Base-by-base conservation (phyloP, 2,888 invertebrate genomes). In the Pristionchus mayeri region DNA sequence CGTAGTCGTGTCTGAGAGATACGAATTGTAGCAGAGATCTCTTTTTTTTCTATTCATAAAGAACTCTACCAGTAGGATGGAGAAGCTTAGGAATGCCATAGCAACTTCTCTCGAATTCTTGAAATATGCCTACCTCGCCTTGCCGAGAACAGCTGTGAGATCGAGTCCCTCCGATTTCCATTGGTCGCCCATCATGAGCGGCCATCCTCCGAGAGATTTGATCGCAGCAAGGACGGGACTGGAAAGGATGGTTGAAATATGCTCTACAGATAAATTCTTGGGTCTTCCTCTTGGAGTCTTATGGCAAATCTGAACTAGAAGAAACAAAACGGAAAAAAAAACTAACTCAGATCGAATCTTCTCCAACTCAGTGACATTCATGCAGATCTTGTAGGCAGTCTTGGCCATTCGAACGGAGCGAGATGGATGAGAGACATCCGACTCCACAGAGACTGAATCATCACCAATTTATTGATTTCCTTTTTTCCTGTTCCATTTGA, bases 171-270 rank as follows among this genome's bases (percentile, higher is more conserved):
- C 75, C 1, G 75, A 37, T 24, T 30, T 40, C 83, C 80, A 75
- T 85, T n/a, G n/a, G 67, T 79, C 27, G 13, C 54, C 48, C 30
- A 44, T 71, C 24, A 89, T 84, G 82, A 92, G 78, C 11, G 92
- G 92, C 92, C 92, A 92, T 16, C 88, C 88, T 18, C 91, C 91
- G 18, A 90, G 82, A n/a, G 87, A 86, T 1, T 88, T 85, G n/a
- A 91, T 82, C 0, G 88, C 88, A 21, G 86, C 86, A 30, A 89
- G 85, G 3, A 91, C 82, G 0, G 88, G 88, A 21, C 86, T 87
- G 84, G 48, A 89, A n/a, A n/a, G n/a, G n/a, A n/a, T n/a, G n/a
- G n/a, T n/a, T n/a, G n/a, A n/a, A n/a, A n/a, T n/a, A n/a, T n/a
- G n/a, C n/a, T n/a, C n/a, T n/a, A n/a, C n/a, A n/a, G n/a, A n/a